Conservation (phyloP, 2,113 vertebrate genomes). For the Chauna torquata region DNA sequence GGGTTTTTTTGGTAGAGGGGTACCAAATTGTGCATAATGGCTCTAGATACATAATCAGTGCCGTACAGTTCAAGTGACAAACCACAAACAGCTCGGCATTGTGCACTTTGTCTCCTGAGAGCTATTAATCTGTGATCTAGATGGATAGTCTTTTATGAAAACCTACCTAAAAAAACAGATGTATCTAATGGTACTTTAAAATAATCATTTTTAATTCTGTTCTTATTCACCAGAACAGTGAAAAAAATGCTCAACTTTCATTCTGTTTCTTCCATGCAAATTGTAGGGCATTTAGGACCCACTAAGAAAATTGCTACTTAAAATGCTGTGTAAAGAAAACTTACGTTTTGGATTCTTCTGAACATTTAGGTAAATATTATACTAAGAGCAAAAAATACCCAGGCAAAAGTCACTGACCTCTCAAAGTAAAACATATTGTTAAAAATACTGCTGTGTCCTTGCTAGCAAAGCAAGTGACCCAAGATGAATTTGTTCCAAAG, state of each 20-base stretch:
- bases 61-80: not conserved
- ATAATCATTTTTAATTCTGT: not conserved
- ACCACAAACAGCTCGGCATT: not conserved
- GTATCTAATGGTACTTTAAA: not conserved
- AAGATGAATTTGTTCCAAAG: slow-evolving; percentile 42
- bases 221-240: not conserved
- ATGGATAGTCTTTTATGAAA: not conserved
- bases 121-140: not conserved
- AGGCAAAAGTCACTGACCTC: slow-evolving; percentile 60
- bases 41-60: not conserved
- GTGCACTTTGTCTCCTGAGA: not conserved
- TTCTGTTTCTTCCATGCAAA: not conserved
- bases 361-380: slow-evolving; percentile 11
- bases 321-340: not conserved
- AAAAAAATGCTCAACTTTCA: not conserved
- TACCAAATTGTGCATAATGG: not conserved
- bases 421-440: slow-evolving; percentile 71
- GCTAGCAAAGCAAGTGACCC: slow-evolving; percentile 57
- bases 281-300: not conserved
- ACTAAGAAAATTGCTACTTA: not conserved
- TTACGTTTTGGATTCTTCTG: not conserved
- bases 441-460: slow-evolving; percentile 65
- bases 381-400: slow-evolving; percentile 37
- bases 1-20: not conserved
- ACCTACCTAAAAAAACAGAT: not conserved